phyloP scores from a whole-genome alignment of 2,888 invertebrate genomes.

The Acronicta leporina region DNA sequence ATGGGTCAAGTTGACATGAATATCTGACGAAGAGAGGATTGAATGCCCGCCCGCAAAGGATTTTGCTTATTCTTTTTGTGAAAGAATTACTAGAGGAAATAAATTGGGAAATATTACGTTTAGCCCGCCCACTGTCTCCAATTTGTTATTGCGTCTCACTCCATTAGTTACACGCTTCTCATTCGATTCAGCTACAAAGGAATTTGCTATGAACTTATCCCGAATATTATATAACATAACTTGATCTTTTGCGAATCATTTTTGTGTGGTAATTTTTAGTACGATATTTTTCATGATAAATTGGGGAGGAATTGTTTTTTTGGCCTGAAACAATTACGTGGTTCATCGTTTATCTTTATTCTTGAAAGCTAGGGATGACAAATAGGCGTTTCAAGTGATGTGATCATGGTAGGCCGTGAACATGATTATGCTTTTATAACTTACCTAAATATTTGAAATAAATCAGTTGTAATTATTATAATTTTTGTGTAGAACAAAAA shows the following conservation, averaged over 20 bases:
- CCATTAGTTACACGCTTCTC: slow-evolving; percentile 67
- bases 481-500: no score
- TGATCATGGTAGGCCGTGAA: slow-evolving; percentile 18
- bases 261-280: slow-evolving; percentile 28
- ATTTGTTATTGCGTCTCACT: slow-evolving; percentile 69
- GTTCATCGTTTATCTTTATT: slow-evolving; percentile 36
- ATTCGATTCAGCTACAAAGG: slow-evolving; percentile 55
- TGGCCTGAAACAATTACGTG: slow-evolving; percentile 27
- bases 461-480: no score
- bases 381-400: slow-evolving; percentile 28
- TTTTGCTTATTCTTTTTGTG: slow-evolving; percentile 65
- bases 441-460: no score
- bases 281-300: slow-evolving; percentile 5
- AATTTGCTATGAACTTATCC: slow-evolving; percentile 36
- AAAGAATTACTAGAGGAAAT: slow-evolving; percentile 65
- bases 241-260: slow-evolving; percentile 21
- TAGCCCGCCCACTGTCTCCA: slow-evolving; percentile 66
- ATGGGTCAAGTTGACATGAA: slow-evolving; percentile 61
- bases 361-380: slow-evolving; percentile 29
- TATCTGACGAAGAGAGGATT: slow-evolving; percentile 51
- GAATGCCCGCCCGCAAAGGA: slow-evolving; percentile 58
- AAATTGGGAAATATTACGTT: slow-evolving; percentile 73
- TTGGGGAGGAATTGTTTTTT: slow-evolving; percentile 17
- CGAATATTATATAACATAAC: slow-evolving; percentile 30
- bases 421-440: slow-evolving; percentile 5